These are phyloP conservation scores for Mastigias papua DNA, from an alignment of 30 jellyfish, hydroid and myxozoan species.

Conservation along the genomic window DNA sequence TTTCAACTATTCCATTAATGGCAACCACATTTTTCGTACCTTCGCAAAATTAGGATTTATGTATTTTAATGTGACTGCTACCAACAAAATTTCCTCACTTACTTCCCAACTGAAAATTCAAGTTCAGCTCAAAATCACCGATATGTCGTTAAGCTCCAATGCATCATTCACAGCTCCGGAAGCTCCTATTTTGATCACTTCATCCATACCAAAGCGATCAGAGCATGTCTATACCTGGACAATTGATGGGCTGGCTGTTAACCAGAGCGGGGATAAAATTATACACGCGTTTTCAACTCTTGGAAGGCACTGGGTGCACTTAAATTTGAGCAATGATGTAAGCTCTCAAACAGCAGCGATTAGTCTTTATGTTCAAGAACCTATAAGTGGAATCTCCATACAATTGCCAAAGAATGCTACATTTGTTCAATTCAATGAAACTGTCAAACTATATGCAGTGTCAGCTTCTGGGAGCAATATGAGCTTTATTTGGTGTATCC, in stretches of 20 bases:
- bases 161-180: conserved; percentile 15
- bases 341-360: conserved; percentile 15
- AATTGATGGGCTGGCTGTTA: not conserved
- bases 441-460: conserved; percentile 24
- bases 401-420: not conserved
- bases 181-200: not conserved
- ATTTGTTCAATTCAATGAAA: conserved; percentile 48
- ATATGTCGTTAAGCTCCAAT: conserved; percentile 13
- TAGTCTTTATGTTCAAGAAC: conserved; percentile 26
- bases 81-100: conserved; percentile 42
- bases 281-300: not conserved
- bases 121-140: conserved; percentile 21
- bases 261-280: not conserved
- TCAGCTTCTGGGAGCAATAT: conserved; percentile 56
- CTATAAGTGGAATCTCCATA: conserved; percentile 22
- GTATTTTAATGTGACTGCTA: conserved; percentile 37
- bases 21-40: not conserved
- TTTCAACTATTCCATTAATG: not conserved
- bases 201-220: conserved; percentile 29
- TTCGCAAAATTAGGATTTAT: conserved; percentile 47
- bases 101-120: not conserved
- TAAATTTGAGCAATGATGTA: conserved; percentile 38
- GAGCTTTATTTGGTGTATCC: conserved; percentile 40
- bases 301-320: conserved; percentile 24
- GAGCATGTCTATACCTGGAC: conserved; percentile 59